A percentile compares a stretch with the other conserved stretches of the same genome.
These are phyloP conservation scores for Lerista edwardsae DNA, from an alignment of 2,797 vertebrate genomes.

Conservation along the genomic window DNA sequence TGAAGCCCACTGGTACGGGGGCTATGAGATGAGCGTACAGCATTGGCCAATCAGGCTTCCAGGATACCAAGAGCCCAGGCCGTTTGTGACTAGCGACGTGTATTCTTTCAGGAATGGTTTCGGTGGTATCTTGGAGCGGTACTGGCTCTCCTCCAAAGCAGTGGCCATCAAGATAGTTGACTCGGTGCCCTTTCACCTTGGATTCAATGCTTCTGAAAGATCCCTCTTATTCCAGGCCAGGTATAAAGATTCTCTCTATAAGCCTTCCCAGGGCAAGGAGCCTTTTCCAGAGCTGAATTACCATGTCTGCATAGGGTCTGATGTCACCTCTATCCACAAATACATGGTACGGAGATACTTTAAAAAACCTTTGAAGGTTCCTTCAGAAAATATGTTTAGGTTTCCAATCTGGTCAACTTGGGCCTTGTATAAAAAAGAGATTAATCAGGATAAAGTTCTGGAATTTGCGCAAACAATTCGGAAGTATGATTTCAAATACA, in stretches of 20 bases:
- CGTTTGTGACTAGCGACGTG: conserved; percentile 93
- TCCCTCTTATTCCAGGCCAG: conserved; percentile 87
- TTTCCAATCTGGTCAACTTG: conserved; percentile 94
- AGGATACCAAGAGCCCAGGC: conserved; percentile 88
- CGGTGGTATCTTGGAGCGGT: conserved; percentile 91
- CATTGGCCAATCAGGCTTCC: conserved; percentile 93
- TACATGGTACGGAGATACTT: conserved; percentile 93
- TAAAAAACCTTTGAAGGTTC: conserved; percentile 88
- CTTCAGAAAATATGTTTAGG: conserved; percentile 84
- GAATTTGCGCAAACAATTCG: conserved; percentile 82
- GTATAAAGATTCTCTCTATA: conserved; percentile 87
- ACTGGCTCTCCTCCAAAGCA: conserved; percentile 91
- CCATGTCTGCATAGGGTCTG: conserved; percentile 86
- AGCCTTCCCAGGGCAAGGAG: conserved; percentile 75
- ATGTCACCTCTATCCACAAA: conserved; percentile 90
- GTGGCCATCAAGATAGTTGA: conserved; percentile 91
- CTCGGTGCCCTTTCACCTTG: conserved; percentile 91
- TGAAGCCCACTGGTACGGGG: conserved; percentile 94
- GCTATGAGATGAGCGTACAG: conserved; percentile 91
- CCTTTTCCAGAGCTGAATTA: conserved; percentile 88
- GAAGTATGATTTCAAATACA: conserved; percentile 89
- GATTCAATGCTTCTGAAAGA: conserved; percentile 89
- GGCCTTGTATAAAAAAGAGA: conserved; percentile 87
- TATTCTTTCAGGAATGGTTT: conserved; percentile 87
- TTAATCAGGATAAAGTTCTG: conserved; percentile 86